Conservation (phyloP, 2,113 vertebrate species). For the Microcebus lehilahytsara region DNA sequence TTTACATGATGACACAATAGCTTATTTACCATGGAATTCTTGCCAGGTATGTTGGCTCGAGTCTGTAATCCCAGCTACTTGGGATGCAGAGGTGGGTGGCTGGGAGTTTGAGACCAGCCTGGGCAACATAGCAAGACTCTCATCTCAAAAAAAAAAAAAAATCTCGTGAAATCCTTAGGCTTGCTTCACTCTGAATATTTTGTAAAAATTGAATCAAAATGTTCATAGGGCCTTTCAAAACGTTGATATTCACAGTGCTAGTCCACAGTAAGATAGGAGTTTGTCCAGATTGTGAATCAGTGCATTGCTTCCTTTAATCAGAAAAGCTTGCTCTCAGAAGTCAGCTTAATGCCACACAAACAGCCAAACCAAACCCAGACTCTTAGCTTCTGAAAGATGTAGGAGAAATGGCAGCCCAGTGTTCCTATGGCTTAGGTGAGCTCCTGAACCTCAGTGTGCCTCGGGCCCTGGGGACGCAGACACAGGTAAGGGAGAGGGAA, state of each 20-base stretch:
- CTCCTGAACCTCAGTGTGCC: neutral
- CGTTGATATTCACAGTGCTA: neutral
- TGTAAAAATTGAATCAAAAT: neutral
- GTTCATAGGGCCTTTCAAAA: neutral
- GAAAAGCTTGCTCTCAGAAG: neutral
- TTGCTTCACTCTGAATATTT: neutral
- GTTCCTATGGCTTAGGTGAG: neutral
- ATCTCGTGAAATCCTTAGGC: neutral
- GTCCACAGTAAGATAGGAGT: neutral
- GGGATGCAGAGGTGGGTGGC: too few relatives aligned
- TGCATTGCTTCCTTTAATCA: neutral
- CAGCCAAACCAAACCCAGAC: neutral
- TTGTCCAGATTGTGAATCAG: neutral
- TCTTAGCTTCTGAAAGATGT: neutral
- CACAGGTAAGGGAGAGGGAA: accelerated
- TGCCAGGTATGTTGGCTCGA: too few relatives aligned
- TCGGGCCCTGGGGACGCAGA: accelerated
- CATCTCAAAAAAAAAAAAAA: too few relatives aligned
- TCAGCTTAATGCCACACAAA: neutral
- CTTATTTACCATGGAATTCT: neutral
- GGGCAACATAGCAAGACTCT: too few relatives aligned
- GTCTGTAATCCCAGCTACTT: too few relatives aligned
- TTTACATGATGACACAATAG: neutral
- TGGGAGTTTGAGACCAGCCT: too few relatives aligned
- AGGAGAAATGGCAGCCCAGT: neutral